Evolutionary conservation across 2,113 vertebrate species (phyloP).

Genomic region (Myocastor coypus): DNA sequence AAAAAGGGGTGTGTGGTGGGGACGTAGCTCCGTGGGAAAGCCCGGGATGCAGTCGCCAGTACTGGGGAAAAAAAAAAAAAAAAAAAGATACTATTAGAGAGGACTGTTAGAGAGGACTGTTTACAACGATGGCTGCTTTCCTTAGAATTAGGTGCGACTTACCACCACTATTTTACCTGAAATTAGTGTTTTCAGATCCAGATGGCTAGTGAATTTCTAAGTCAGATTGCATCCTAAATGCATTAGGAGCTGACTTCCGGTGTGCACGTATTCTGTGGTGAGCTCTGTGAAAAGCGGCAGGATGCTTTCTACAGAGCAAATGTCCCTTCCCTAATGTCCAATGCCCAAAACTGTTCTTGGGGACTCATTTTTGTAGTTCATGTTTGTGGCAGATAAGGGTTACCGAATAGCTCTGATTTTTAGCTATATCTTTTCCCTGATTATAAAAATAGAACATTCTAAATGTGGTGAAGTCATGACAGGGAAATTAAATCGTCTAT

Average conservation of each 20-base stretch:
- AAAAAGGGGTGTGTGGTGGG: not conserved
- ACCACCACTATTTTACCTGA: not conserved
- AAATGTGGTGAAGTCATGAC: not conserved
- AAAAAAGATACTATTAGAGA: not conserved
- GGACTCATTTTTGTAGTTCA: not conserved
- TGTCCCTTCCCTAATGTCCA: not conserved
- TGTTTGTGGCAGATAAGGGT: not conserved
- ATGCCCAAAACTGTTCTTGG: not conserved
- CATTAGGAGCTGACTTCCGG: not conserved
- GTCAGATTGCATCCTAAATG: not conserved
- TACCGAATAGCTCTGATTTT: not conserved
- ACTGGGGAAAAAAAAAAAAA: too few species aligned
- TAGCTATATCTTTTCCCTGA: not conserved
- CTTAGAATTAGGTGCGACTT: not conserved
- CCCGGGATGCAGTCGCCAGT: not conserved
- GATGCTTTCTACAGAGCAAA: not conserved
- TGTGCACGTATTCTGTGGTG: not conserved
- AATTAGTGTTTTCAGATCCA: conserved; percentile 36
- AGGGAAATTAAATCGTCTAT: not conserved
- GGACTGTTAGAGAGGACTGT: fast-evolving
- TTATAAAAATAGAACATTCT: conserved; percentile 24
- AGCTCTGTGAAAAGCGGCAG: not conserved
- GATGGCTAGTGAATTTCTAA: not conserved
- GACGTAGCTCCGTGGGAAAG: not conserved
- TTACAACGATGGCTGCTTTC: not conserved